phyloP scores from a whole-genome alignment of 2,797 vertebrate genomes.

The Urophycis tenuis region DNA sequence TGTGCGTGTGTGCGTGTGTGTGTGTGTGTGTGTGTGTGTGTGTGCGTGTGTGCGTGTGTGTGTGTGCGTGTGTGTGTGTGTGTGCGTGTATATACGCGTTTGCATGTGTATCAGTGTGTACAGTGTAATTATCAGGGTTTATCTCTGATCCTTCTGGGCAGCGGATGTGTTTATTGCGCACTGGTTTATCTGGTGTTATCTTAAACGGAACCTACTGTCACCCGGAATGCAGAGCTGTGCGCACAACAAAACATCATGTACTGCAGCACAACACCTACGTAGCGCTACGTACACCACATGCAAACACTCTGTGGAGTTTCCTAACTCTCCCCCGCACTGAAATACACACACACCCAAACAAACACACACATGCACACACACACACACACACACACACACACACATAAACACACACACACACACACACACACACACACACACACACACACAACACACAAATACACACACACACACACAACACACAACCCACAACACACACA shows the following conservation, averaged over 20 bases:
- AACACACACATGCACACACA: neutral
- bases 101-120: neutral
- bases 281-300: neutral
- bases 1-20: no score
- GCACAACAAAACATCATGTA: neutral
- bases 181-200: constrained; percentile 1
- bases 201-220: neutral
- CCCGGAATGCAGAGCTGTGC: neutral
- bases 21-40: no score
- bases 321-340: neutral
- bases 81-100: neutral
- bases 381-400: no score
- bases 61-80: neutral
- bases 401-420: no score
- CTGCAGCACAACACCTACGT: neutral
- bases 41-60: no score
- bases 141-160: neutral
- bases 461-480: no score
- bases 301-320: neutral
- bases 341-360: neutral
- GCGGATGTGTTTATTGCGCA: constrained; percentile 1
- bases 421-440: no score
- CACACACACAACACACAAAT: no score
- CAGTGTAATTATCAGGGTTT: neutral
- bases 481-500: no score